A percentile compares a stretch with the other conserved stretches of the same genome.
phyloP scores from a whole-genome alignment of 2,888 invertebrate species.

The Caradrina kadenii region DNA sequence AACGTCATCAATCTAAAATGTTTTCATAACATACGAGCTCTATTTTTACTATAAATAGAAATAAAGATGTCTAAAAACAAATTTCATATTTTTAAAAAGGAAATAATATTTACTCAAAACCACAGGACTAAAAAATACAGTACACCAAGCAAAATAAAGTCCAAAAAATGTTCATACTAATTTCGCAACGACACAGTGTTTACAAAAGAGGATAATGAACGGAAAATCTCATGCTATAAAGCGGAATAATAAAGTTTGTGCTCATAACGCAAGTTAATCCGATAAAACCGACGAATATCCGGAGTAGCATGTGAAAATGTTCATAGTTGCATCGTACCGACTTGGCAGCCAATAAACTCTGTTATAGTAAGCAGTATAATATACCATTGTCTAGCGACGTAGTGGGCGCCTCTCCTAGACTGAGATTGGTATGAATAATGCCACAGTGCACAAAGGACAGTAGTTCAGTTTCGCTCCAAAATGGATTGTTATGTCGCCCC shows the following conservation, averaged over 20 bases:
- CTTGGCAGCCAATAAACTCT: constrained; percentile 70
- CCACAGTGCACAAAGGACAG: constrained; percentile 49
- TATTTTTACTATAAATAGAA: not conserved
- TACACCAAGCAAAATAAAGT: not conserved
- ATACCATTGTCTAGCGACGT: constrained; percentile 56
- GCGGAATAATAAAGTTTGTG: constrained; percentile 40
- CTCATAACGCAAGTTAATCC: constrained; percentile 52
- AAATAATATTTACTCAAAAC: not conserved
- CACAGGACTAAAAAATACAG: not conserved
- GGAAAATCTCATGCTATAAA: constrained; percentile 33
- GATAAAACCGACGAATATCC: constrained; percentile 44
- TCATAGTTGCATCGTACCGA: constrained; percentile 54
- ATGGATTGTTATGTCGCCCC: constrained; percentile 51
- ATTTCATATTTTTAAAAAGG: not conserved
- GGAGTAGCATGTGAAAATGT: constrained; percentile 44
- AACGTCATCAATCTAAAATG: constrained; percentile 32
- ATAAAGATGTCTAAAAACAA: not conserved
- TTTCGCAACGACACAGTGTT: constrained; percentile 29
- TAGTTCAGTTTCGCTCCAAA: constrained; percentile 52
- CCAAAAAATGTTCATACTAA: constrained; percentile 24
- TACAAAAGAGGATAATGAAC: constrained; percentile 37
- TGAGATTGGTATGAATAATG: constrained; percentile 65
- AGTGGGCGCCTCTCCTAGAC: constrained; percentile 45
- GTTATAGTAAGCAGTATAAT: constrained; percentile 56
- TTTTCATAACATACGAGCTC: constrained; percentile 8